phyloP scores from a whole-genome alignment of 1,140 invertebrate genomes.

The Lucilia sericata region DNA sequence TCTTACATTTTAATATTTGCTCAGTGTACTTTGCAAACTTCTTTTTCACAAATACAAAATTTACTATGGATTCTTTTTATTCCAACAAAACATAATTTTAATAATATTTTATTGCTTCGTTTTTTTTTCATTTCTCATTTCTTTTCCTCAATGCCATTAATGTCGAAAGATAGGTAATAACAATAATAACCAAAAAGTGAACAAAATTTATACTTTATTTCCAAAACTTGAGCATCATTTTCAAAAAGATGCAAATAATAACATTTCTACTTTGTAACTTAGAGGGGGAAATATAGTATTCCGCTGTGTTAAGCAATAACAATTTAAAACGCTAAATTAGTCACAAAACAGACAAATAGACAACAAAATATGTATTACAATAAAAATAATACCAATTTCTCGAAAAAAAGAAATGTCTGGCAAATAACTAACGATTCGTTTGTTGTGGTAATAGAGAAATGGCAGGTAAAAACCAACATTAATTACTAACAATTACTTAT shows the following conservation, averaged over 20 bases:
- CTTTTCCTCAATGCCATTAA: constrained; percentile 34
- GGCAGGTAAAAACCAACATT: constrained; percentile 33
- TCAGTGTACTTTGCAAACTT: not conserved
- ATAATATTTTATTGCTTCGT: constrained; percentile 66
- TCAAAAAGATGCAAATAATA: not conserved
- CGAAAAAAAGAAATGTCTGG: not conserved
- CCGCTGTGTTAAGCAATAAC: constrained; percentile 47
- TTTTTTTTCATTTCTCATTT: constrained; percentile 46
- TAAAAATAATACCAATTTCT: not conserved
- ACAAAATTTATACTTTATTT: not conserved
- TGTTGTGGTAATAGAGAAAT: not conserved
- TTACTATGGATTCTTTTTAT: not conserved
- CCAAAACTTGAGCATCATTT: not conserved
- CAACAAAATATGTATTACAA: not conserved
- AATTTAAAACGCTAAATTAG: constrained; percentile 50
- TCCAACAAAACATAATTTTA: constrained; percentile 59
- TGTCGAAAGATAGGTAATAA: constrained; percentile 47
- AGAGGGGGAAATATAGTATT: constrained; percentile 17
- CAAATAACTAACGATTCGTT: not conserved
- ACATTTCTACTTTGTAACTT: not conserved
- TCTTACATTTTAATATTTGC: not conserved
- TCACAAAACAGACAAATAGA: constrained; percentile 42
- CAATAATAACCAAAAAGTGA: constrained; percentile 26
- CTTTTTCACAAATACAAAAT: not conserved
- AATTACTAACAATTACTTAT: constrained; percentile 43